Evolutionary conservation across 2,113 vertebrate genomes (phyloP).

Genomic region (Xerus inauris): DNA sequence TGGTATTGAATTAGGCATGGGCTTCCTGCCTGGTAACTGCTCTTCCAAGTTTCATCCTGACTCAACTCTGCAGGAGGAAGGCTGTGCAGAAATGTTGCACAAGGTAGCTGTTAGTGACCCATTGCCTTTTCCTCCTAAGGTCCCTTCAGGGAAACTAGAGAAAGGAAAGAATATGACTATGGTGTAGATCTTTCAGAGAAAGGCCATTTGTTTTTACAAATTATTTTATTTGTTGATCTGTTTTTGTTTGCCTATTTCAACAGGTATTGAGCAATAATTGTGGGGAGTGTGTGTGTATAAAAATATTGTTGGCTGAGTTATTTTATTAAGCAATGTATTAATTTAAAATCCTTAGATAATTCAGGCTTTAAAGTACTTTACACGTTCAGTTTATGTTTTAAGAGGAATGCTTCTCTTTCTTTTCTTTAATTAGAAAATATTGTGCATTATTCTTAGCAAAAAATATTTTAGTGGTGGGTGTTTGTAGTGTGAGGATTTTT

Average conservation of each 20-base stretch:
- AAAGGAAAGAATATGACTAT: not conserved
- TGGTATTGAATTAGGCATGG: not conserved
- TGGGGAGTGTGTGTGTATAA: not conserved
- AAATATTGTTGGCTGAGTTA: not conserved
- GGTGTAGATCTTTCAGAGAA: not conserved
- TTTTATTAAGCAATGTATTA: not conserved
- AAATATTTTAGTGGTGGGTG: not conserved
- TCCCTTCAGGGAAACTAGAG: not conserved
- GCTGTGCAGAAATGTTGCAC: not conserved
- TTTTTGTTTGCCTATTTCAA: not conserved
- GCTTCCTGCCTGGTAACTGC: not conserved
- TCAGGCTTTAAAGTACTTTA: not conserved
- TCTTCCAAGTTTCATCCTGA: not conserved
- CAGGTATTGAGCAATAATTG: not conserved
- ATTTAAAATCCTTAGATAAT: not conserved
- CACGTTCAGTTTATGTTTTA: not conserved
- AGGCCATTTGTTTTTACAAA: not conserved
- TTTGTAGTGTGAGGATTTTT: not conserved
- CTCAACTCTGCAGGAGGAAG: not conserved
- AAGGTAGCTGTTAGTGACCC: not conserved
- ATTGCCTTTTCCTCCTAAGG: not conserved
- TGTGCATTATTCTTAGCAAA: not conserved
- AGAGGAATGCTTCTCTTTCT: constrained; percentile 10
- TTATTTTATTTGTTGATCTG: not conserved
- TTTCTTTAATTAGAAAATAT: constrained; percentile 29